These are phyloP conservation scores for Leptogaster cylindrica DNA, from an alignment of 2,888 invertebrate species.

Conservation along the genomic window DNA sequence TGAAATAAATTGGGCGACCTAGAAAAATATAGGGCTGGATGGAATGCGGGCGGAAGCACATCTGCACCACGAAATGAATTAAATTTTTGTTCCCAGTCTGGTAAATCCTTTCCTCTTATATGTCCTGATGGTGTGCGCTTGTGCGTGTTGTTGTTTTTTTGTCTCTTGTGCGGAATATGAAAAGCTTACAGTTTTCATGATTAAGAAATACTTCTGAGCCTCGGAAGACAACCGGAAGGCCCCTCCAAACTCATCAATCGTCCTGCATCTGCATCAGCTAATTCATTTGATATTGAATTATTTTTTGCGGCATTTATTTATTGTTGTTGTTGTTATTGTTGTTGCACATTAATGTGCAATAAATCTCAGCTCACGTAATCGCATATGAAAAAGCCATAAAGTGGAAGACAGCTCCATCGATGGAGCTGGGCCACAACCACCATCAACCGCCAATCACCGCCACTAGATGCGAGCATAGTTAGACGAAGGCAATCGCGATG, in stretches of 20 bases:
- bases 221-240: neutral
- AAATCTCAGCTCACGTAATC: conserved; percentile 37
- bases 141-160: too few relatives aligned
- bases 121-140: too few relatives aligned
- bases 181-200: too few relatives aligned
- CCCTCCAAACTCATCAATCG: conserved; percentile 4
- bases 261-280: conserved; percentile 31
- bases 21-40: too few relatives aligned
- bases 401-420: conserved; percentile 17
- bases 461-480: conserved; percentile 11
- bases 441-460: conserved; percentile 4
- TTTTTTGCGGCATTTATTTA: too few relatives aligned
- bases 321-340: conserved; percentile 28
- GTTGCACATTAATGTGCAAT: conserved; percentile 33
- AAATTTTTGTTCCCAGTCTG: too few relatives aligned
- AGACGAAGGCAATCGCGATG: conserved; percentile 19
- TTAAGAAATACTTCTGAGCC: too few relatives aligned
- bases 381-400: conserved; percentile 31
- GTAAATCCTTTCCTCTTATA: too few relatives aligned
- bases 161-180: too few relatives aligned
- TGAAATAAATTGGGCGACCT: too few relatives aligned
- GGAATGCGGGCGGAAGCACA: too few relatives aligned
- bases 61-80: too few relatives aligned
- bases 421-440: conserved; percentile 4
- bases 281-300: conserved; percentile 28